phyloP scores from a whole-genome alignment of 2,113 vertebrate species.

The Daubentonia madagascariensis region DNA sequence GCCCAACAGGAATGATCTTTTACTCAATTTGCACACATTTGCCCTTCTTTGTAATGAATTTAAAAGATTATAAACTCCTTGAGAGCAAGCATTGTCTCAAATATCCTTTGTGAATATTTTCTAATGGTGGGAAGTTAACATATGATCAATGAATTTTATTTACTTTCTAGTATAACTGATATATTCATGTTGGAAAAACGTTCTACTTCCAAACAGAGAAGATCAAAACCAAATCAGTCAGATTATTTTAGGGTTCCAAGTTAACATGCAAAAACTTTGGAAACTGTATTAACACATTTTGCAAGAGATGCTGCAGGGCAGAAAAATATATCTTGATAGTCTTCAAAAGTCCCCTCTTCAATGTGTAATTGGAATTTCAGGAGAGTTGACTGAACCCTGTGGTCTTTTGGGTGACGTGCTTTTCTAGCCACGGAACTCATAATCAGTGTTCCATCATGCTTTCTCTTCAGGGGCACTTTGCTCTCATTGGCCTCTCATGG shows the following conservation, averaged over 20 bases:
- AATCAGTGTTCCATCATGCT: not conserved
- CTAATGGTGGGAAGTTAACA: not conserved
- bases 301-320: not conserved
- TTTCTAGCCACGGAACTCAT: not conserved
- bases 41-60: not conserved
- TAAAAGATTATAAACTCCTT: not conserved
- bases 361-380: not conserved
- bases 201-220: not conserved
- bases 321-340: not conserved
- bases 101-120: not conserved
- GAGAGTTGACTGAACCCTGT: not conserved
- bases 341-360: not conserved
- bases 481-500: not conserved
- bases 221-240: not conserved
- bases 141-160: not conserved
- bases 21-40: not conserved
- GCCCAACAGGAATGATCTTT: not conserved
- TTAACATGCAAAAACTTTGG: constrained; percentile 8
- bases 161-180: not conserved
- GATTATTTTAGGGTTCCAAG: not conserved
- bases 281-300: not conserved
- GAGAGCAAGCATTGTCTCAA: not conserved
- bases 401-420: not conserved
- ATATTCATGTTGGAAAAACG: not conserved
- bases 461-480: not conserved